Percentiles rank a stretch among this genome's conserved stretches.
phyloP scores from a whole-genome alignment of 2,888 invertebrate species.

The Mechanitis mazaeus region DNA sequence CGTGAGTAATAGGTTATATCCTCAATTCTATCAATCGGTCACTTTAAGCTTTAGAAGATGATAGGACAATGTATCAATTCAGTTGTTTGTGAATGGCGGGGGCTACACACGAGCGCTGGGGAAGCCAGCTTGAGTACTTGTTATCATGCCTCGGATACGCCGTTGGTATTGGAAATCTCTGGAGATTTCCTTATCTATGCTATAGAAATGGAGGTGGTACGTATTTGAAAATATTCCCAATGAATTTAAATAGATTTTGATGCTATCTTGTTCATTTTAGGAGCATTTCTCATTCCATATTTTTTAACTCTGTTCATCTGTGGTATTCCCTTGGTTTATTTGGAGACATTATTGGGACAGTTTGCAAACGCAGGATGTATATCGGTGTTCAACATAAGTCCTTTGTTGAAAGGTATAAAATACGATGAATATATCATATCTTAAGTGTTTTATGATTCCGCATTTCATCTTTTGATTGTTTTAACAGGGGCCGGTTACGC shows the following conservation, averaged over 20 bases:
- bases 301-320: slow-evolving; percentile 86
- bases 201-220: slow-evolving; percentile 91
- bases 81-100: slow-evolving; percentile 47
- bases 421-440: not conserved
- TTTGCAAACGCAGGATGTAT: slow-evolving; percentile 89
- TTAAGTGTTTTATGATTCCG: not conserved
- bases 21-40: slow-evolving; percentile 41
- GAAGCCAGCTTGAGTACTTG: slow-evolving; percentile 84
- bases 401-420: slow-evolving; percentile 87
- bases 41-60: slow-evolving; percentile 28
- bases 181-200: slow-evolving; percentile 91
- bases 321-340: slow-evolving; percentile 91
- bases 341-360: slow-evolving; percentile 92
- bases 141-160: slow-evolving; percentile 89
- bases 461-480: not conserved
- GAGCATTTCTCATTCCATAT: slow-evolving; percentile 93
- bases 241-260: not conserved
- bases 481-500: slow-evolving; percentile 89
- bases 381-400: slow-evolving; percentile 86
- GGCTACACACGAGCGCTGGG: slow-evolving; percentile 80
- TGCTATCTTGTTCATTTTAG: slow-evolving; percentile 55
- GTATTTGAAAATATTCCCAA: slow-evolving; percentile 30
- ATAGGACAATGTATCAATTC: slow-evolving; percentile 30
- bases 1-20: slow-evolving; percentile 41
- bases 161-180: slow-evolving; percentile 90